Conservation (phyloP, 2,113 vertebrate species). For the Erpornis zantholeuca region DNA sequence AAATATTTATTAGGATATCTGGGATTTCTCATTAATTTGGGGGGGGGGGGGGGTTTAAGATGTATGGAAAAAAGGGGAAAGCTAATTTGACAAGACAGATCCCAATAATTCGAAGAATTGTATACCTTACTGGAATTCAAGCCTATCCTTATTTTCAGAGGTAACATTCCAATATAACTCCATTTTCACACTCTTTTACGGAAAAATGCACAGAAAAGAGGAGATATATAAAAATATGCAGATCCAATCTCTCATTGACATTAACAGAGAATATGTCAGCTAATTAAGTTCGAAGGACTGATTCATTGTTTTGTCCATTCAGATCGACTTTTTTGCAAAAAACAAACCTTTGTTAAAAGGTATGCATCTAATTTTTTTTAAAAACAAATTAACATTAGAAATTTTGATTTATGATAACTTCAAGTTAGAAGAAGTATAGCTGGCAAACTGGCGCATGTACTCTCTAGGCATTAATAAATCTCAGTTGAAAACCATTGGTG, state of each 20-base stretch:
- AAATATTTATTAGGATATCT: not conserved
- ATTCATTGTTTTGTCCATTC: not conserved
- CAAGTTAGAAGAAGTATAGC: not conserved
- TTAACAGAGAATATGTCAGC: not conserved
- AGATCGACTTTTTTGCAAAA: not conserved
- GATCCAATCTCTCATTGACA: not conserved
- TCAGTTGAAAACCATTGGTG: not conserved
- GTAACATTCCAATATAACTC: not conserved
- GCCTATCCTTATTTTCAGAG: not conserved
- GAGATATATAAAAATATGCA: not conserved
- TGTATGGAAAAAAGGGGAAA: not conserved
- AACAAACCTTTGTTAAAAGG: not conserved
- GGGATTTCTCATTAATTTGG: not conserved
- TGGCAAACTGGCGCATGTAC: not conserved
- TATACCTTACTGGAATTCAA: not conserved
- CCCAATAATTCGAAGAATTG: not conserved
- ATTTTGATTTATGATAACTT: not conserved
- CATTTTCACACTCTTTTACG: not conserved
- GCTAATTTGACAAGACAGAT: not conserved
- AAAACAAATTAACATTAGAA: not conserved
- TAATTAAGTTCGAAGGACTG: not conserved
- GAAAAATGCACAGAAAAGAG: not conserved
- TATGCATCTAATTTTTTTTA: not conserved
- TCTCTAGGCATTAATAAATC: not conserved
- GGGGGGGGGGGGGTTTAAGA: fast-evolving